A percentile compares a stretch with the other conserved stretches of the same genome.
Conservation (phyloP, 2,113 vertebrate genomes). For the Amblyopsis rosae region DNA sequence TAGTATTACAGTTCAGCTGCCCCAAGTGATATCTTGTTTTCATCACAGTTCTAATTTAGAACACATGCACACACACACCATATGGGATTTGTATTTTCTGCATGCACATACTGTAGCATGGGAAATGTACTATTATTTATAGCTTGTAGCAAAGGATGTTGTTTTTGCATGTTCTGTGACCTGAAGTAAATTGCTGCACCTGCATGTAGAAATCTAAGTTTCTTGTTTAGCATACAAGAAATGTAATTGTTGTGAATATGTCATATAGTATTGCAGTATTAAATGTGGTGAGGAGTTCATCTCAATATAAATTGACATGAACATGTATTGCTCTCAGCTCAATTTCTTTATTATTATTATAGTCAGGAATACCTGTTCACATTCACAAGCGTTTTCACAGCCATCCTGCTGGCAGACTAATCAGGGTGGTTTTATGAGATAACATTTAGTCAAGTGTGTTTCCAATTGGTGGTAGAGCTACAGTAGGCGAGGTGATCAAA, state of each 20-base stretch:
- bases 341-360: too few relatives aligned
- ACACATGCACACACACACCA: constrained; percentile 37
- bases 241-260: too few relatives aligned
- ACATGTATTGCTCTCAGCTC: too few relatives aligned
- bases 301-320: too few relatives aligned
- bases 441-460: too few relatives aligned
- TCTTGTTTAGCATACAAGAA: too few relatives aligned
- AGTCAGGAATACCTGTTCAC: too few relatives aligned
- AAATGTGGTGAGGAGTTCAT: not conserved
- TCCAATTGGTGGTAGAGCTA: too few relatives aligned
- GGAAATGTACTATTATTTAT: constrained; percentile 35
- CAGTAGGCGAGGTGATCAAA: too few relatives aligned
- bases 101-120: constrained; percentile 38
- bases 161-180: not conserved
- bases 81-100: constrained; percentile 38
- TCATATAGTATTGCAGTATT: not conserved
- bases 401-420: too few relatives aligned
- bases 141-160: constrained; percentile 26
- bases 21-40: constrained; percentile 5
- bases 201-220: not conserved
- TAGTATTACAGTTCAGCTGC: constrained; percentile 23
- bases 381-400: too few relatives aligned
- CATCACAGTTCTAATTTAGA: constrained; percentile 35
- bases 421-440: too few relatives aligned
- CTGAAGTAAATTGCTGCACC: constrained; percentile 21